These are phyloP conservation scores for Parus major DNA, from an alignment of 2,113 vertebrate genomes.

Conservation along the genomic window DNA sequence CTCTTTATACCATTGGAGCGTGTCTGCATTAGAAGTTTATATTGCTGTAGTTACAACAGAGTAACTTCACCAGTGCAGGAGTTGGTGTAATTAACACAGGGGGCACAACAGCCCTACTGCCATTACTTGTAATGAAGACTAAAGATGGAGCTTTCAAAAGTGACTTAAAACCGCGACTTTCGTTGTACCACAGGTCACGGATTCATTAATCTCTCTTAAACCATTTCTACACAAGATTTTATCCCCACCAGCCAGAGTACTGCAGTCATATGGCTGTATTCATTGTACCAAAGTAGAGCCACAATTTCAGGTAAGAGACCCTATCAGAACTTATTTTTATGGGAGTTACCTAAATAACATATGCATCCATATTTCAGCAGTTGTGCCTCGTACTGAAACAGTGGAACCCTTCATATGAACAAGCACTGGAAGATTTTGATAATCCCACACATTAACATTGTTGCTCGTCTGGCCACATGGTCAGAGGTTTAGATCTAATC, in stretches of 20 bases:
- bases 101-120: neutral
- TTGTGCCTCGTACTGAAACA: neutral
- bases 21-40: slow-evolving; percentile 27
- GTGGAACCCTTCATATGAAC: neutral
- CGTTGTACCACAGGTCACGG: neutral
- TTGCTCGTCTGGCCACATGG: neutral
- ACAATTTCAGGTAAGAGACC: neutral
- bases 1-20: neutral
- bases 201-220: slow-evolving; percentile 47
- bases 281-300: neutral
- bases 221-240: neutral
- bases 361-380: neutral
- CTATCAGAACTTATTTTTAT: neutral
- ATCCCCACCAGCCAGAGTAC: neutral
- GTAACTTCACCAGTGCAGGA: neutral
- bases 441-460: neutral
- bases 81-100: neutral
- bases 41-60: neutral
- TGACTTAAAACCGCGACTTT: neutral
- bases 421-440: neutral
- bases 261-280: neutral
- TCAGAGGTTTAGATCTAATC: neutral
- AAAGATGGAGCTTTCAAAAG: slow-evolving; percentile 43
- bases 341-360: neutral
- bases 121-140: slow-evolving; percentile 31